A percentile compares a stretch with the other conserved stretches of the same genome.
phyloP scores from a whole-genome alignment of 2,888 invertebrate genomes.

The Thecocarcelia acutangulata region DNA sequence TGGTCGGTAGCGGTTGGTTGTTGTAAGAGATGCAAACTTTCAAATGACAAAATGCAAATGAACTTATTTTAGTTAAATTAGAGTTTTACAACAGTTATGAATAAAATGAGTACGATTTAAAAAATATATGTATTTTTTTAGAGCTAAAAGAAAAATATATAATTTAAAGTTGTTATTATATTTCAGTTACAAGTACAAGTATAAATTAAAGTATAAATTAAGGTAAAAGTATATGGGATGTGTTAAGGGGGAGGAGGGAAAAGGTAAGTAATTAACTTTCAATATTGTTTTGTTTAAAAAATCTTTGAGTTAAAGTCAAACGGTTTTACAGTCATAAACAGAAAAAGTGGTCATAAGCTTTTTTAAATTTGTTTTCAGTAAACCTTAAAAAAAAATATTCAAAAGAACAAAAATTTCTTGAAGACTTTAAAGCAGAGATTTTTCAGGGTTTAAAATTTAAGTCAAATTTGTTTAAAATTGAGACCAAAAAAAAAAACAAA shows the following conservation, averaged over 20 bases:
- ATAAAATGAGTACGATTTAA: constrained; percentile 32
- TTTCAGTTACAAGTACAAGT: constrained; percentile 35
- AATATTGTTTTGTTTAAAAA: constrained; percentile 12
- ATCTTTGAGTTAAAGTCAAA: constrained; percentile 42
- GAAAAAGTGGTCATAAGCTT: too few species aligned
- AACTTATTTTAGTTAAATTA: constrained; percentile 30
- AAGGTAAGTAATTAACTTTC: constrained; percentile 24
- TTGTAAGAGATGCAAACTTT: constrained; percentile 46
- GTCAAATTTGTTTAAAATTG: constrained; percentile 43
- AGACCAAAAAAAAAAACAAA: constrained; percentile 22
- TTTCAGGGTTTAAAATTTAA: constrained; percentile 16
- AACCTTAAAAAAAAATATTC: too few species aligned
- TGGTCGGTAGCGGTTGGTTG: background rate
- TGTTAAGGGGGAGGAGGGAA: background rate
- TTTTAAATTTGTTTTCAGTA: too few species aligned
- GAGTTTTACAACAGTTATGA: constrained; percentile 26
- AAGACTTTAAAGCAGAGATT: constrained; percentile 57
- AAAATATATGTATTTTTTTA: constrained; percentile 6
- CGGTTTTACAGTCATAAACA: background rate
- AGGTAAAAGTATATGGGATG: constrained; percentile 70
- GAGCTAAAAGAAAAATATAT: constrained; percentile 29
- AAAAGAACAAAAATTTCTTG: too few species aligned
- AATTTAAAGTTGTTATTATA: constrained; percentile 16
- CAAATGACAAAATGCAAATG: constrained; percentile 38
- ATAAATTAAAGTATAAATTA: constrained; percentile 61